Conservation (phyloP, 2,797 vertebrate species). For the Gymnocypris eckloni region DNA sequence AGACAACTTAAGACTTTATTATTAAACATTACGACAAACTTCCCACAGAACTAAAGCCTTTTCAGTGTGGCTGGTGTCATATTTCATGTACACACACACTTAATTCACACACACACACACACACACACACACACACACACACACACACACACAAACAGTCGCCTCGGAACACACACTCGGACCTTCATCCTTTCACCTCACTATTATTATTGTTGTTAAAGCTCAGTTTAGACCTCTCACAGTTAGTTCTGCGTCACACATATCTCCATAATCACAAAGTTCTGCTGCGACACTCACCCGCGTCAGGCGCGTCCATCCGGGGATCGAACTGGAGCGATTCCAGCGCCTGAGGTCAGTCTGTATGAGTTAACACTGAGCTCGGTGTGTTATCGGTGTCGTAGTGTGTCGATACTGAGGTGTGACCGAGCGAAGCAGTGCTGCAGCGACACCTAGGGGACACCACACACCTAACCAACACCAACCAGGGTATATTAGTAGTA, state of each 20-base stretch:
- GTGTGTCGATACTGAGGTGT: background rate
- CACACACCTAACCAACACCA: too few relatives aligned
- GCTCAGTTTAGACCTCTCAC: background rate
- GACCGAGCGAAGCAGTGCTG: background rate
- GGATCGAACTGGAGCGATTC: background rate
- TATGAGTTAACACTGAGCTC: background rate
- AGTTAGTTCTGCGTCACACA: too few relatives aligned
- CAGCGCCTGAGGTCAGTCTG: background rate
- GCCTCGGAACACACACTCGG: background rate
- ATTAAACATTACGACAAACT: background rate
- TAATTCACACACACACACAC: too few relatives aligned
- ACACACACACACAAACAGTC: background rate
- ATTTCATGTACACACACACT: background rate
- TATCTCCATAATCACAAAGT: background rate
- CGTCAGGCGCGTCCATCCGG: conserved; percentile 13
- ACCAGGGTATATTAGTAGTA: too few relatives aligned
- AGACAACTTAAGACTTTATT: background rate
- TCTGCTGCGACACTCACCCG: background rate
- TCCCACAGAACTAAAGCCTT: background rate
- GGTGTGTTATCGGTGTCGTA: too few relatives aligned
- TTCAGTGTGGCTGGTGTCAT: background rate
- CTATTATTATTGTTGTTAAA: background rate
- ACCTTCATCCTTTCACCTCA: background rate
- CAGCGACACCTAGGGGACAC: too few relatives aligned
- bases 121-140: too few relatives aligned